Base-by-base conservation (phyloP, 2,797 vertebrate genomes). In the Allochrocebus solatus region DNA sequence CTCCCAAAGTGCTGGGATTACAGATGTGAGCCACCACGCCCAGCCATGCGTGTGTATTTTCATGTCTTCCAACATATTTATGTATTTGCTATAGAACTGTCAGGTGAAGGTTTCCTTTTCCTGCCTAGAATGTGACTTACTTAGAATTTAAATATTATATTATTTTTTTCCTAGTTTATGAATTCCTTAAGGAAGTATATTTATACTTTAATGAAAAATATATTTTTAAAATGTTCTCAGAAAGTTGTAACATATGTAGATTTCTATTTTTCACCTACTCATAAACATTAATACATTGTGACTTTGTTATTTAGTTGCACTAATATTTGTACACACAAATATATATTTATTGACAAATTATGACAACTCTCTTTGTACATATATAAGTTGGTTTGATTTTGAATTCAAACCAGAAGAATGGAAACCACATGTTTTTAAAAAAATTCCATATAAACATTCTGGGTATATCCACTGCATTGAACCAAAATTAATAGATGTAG, bases 91-190 rank as follows among this genome's bases (percentile, higher is more conserved):
- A 64, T 80, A 87, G 9, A 90, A 64, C 2, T 82, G 61, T 10
- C 33, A 74, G 36, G 19, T 59, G 33, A 93, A 16, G 6, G 10
- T 8, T 97, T 80, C 80, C 13, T 67, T 93, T 91, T 64, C 28
- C n/a, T 89, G 70, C 50, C 55, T 84, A 55, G 46, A 86, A 83
- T 82, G 39, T 87, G 14, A 55, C 22, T 80, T 13, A 75, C 67
- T 24, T 5, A 75, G 12, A 1, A 92, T 80, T 74, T 70, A 90
- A 55, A 59, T 95, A 91, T 95, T 72, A 89, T 46, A 94, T 97
- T 43, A 59, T 78, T 78, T 89, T 89, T 26, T 61, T 89, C 21
- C 5, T 33, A 74, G 17, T 82, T 91, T 81, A 43, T 43, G 64
- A 95, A 88, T 91, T 70, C 8, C 48, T 75, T 95, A 55, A 86